Evolutionary conservation across 2,888 invertebrate species (phyloP).

Genomic region (Acrobasis consociella): DNA sequence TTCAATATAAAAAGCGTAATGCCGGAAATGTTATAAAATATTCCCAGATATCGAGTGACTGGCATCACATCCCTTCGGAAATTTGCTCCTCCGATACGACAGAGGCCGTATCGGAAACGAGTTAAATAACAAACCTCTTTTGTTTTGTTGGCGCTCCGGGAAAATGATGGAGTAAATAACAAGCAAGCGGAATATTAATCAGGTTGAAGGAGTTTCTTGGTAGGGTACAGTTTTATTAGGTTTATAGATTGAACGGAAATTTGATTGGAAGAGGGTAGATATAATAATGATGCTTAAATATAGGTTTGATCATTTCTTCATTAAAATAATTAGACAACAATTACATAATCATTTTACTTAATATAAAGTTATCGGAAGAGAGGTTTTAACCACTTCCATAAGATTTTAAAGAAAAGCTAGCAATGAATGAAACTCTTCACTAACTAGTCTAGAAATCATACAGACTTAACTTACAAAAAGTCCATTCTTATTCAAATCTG

Average conservation of each 20-base stretch:
- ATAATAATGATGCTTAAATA: neutral
- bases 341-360: too few relatives aligned
- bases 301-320: too few relatives aligned
- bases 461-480: neutral
- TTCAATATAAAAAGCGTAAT: neutral
- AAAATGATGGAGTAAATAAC: constrained; percentile 65
- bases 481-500: neutral
- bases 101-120: constrained; percentile 79
- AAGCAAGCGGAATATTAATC: constrained; percentile 73
- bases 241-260: neutral
- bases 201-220: constrained; percentile 39
- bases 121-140: constrained; percentile 77
- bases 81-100: constrained; percentile 74
- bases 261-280: neutral
- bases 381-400: too few relatives aligned
- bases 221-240: constrained; percentile 19
- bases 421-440: too few relatives aligned
- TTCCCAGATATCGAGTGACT: constrained; percentile 30
- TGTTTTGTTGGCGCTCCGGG: constrained; percentile 65
- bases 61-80: constrained; percentile 47
- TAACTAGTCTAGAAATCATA: too few relatives aligned
- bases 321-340: too few relatives aligned
- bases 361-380: too few relatives aligned
- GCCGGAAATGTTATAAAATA: constrained; percentile 12
- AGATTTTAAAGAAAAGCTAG: too few relatives aligned